Evolutionary conservation across 1,140 invertebrate genomes (phyloP).

Genomic region (Amphibalanus amphitrite): DNA sequence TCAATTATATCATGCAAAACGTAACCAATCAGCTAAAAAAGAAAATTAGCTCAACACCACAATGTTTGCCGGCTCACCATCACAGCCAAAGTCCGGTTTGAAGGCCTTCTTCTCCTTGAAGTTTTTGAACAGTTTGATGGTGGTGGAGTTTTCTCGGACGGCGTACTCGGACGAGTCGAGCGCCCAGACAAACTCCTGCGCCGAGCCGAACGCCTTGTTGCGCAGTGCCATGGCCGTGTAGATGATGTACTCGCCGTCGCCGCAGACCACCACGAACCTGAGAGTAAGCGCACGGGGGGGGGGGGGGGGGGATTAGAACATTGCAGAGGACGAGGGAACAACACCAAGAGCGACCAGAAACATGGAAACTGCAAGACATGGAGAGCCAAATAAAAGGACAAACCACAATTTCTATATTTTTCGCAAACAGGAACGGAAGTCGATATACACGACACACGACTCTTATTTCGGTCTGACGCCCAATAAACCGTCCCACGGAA

Average conservation of each 20-base stretch:
- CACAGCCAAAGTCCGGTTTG: constrained; percentile 88
- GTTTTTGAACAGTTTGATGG: constrained; percentile 91
- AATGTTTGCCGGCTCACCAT: constrained; percentile 41
- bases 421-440: too few relatives aligned
- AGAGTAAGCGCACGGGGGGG: constrained; percentile 12
- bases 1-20: too few relatives aligned
- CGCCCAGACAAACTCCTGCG: constrained; percentile 98
- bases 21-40: too few relatives aligned
- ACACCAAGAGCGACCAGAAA: too few relatives aligned
- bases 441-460: too few relatives aligned
- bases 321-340: too few relatives aligned
- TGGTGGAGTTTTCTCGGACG: constrained; percentile 74
- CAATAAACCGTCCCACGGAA: too few relatives aligned
- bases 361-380: neutral
- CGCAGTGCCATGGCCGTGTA: constrained; percentile 97
- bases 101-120: constrained; percentile 94
- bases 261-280: constrained; percentile 93
- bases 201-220: constrained; percentile 96
- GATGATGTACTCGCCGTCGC: constrained; percentile 98
- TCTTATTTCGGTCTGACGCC: too few relatives aligned
- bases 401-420: too few relatives aligned
- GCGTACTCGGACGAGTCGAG: constrained; percentile 86
- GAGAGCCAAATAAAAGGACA: neutral
- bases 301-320: too few relatives aligned
- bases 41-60: too few relatives aligned